phyloP scores from a whole-genome alignment of 2,113 vertebrate species.

The Cavia porcellus region DNA sequence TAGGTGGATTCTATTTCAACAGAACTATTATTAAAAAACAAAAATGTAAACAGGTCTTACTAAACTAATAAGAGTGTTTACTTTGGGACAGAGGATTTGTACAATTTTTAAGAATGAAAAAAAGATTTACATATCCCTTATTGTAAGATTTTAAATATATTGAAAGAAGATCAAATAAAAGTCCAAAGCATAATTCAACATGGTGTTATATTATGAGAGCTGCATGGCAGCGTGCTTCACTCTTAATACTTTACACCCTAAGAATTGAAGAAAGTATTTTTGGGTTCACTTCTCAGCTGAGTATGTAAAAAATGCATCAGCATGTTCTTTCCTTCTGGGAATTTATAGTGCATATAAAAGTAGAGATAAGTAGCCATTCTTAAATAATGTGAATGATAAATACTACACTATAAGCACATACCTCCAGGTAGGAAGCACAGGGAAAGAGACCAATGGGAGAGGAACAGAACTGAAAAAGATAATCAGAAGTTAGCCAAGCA shows the following conservation, averaged over 20 bases:
- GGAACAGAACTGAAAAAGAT: not conserved
- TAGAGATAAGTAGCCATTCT: not conserved
- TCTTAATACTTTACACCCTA: not conserved
- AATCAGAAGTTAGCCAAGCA: not conserved
- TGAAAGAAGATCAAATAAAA: not conserved
- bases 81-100: not conserved
- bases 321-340: conserved; percentile 29
- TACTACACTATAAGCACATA: not conserved
- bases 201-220: not conserved
- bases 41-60: not conserved
- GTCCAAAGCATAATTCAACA: not conserved
- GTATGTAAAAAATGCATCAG: not conserved
- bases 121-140: not conserved
- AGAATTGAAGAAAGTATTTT: not conserved
- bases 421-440: not conserved
- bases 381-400: not conserved
- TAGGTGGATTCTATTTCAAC: not conserved
- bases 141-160: conserved; percentile 29
- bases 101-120: conserved; percentile 6
- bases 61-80: not conserved
- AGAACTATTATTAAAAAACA: conserved; percentile 13
- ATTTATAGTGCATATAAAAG: not conserved
- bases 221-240: not conserved
- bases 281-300: not conserved
- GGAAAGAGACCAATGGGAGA: not conserved